Conservation (phyloP, 2,888 invertebrate genomes). For the Carabus problematicus region DNA sequence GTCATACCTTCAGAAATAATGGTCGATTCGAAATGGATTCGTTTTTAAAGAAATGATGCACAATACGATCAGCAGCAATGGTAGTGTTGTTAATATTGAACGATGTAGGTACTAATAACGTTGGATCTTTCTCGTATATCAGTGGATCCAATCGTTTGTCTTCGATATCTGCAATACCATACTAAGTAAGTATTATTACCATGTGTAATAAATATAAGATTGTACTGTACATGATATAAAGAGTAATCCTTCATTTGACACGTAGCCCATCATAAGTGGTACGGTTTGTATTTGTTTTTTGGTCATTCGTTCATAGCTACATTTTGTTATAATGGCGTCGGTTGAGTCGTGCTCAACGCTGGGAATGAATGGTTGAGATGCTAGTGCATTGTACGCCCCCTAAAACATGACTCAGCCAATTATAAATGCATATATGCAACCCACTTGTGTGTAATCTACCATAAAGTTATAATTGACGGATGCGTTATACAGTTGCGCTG, state of each 20-base stretch:
- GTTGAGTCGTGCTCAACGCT: constrained; percentile 26
- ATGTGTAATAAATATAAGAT: background rate
- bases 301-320: constrained; percentile 6
- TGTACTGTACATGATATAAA: background rate
- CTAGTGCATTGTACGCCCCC: constrained; percentile 1
- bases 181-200: background rate
- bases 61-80: constrained; percentile 8
- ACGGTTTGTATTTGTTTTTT: constrained; percentile 22
- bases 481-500: constrained; percentile 50
- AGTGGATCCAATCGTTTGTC: background rate
- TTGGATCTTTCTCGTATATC: constrained; percentile 17
- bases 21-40: constrained; percentile 13
- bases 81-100: constrained; percentile 8
- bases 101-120: constrained; percentile 20
- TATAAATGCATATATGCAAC: background rate
- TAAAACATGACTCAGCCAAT: constrained; percentile 1
- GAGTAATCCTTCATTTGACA: constrained; percentile 22
- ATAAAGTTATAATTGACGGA: constrained; percentile 6
- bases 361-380: constrained; percentile 13
- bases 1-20: constrained; percentile 14
- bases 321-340: constrained; percentile 18
- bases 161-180: background rate
- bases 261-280: constrained; percentile 29
- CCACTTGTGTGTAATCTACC: background rate
- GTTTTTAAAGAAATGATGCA: constrained; percentile 13